These are phyloP conservation scores for Camptogramma bilineatum DNA, from an alignment of 2,888 invertebrate genomes.

Conservation along the genomic window DNA sequence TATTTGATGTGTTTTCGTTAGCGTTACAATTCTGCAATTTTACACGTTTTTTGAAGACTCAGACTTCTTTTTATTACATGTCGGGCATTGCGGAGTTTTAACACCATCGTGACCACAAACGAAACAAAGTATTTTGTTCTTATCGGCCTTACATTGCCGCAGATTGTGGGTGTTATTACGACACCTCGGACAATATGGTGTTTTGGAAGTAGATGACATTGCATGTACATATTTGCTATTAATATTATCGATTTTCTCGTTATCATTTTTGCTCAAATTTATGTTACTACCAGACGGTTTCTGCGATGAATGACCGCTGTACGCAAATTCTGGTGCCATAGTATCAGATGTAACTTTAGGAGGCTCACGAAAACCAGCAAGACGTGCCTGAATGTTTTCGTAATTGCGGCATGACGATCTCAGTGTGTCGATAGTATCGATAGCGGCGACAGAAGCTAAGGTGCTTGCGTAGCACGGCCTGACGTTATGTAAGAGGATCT, in stretches of 20 bases:
- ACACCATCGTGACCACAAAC: constrained; percentile 2
- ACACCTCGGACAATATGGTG: not conserved
- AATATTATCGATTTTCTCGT: not conserved
- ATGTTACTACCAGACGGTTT: constrained; percentile 2
- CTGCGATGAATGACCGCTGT: constrained; percentile 1
- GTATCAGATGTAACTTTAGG: not conserved
- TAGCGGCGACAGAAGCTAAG: constrained; percentile 1
- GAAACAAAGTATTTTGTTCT: not conserved
- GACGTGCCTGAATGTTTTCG: constrained; percentile 10
- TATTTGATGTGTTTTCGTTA: no score
- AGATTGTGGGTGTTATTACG: not conserved
- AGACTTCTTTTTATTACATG: not conserved
- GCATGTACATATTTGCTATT: not conserved
- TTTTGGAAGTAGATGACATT: not conserved
- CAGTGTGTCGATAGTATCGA: not conserved
- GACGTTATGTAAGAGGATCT: constrained; percentile 10
- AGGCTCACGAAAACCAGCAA: constrained; percentile 11
- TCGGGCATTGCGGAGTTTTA: constrained; percentile 1
- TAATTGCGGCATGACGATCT: not conserved
- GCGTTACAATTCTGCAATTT: no score
- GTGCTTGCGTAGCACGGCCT: constrained; percentile 8
- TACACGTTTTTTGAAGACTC: not conserved
- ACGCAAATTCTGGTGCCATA: constrained; percentile 12
- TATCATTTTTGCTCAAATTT: not conserved
- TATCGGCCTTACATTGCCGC: not conserved